Evolutionary conservation across 2,797 vertebrate genomes (phyloP).

Genomic region (Danio albolineatus): DNA sequence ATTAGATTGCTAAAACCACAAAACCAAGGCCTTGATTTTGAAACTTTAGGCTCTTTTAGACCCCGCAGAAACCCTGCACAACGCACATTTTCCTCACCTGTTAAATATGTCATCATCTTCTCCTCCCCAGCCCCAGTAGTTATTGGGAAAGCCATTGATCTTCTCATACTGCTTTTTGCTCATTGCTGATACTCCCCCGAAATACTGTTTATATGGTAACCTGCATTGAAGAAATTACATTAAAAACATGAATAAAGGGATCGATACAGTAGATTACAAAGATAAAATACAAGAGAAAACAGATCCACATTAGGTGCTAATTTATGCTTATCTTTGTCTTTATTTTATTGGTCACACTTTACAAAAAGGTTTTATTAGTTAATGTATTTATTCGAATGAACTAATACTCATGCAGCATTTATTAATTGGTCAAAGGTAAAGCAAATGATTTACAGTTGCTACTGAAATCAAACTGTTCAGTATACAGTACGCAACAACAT

Average conservation of each 20-base stretch:
- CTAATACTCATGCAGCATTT: no score
- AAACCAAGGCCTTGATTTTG: no score
- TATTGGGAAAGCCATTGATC: constrained; percentile 68
- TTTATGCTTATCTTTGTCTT: background rate
- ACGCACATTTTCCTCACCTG: constrained; percentile 53
- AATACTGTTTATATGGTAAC: constrained; percentile 63
- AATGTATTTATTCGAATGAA: no score
- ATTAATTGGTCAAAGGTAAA: no score
- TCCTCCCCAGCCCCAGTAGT: constrained; percentile 70
- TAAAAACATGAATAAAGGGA: background rate
- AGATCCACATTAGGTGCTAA: background rate
- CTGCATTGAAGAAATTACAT: constrained; percentile 40
- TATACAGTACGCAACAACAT: no score
- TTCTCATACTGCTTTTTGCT: constrained; percentile 64
- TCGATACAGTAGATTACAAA: background rate
- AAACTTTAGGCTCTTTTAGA: no score
- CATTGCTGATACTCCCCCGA: constrained; percentile 64
- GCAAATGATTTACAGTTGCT: no score
- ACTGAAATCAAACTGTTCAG: no score
- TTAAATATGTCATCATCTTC: constrained; percentile 67
- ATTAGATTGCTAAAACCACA: no score
- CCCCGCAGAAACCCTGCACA: no score
- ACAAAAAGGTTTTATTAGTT: no score
- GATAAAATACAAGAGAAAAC: background rate
- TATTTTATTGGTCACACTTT: no score